These are phyloP conservation scores for Verasper variegatus DNA, from an alignment of 2,113 vertebrate genomes.

Conservation along the genomic window DNA sequence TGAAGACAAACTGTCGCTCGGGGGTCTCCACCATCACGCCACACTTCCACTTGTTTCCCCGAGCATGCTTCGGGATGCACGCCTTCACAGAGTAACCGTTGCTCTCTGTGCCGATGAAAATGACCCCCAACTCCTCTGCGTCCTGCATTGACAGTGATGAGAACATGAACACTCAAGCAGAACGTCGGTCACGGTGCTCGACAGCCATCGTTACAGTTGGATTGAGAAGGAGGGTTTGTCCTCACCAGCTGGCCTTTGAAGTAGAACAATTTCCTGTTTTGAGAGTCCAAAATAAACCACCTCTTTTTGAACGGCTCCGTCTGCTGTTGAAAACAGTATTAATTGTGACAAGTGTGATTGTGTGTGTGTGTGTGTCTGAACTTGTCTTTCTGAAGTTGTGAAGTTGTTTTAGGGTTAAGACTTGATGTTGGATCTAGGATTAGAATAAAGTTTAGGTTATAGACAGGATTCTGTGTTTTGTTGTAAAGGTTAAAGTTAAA, in stretches of 20 bases:
- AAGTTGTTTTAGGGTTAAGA: no score
- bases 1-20: conserved; percentile 86
- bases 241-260: conserved; percentile 92
- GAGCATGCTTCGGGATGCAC: conserved; percentile 78
- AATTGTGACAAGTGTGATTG: not conserved
- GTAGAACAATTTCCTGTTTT: conserved; percentile 90
- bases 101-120: conserved; percentile 86
- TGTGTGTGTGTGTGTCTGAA: not conserved
- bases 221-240: not conserved
- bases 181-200: not conserved
- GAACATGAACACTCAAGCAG: conserved; percentile 28
- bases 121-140: conserved; percentile 87
- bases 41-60: conserved; percentile 86
- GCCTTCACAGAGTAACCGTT: conserved; percentile 86
- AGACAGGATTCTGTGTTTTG: no score
- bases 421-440: no score
- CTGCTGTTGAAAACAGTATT: conserved; percentile 79
- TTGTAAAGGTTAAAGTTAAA: no score
- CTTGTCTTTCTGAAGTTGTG: no score
- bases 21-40: conserved; percentile 87
- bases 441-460: no score
- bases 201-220: not conserved
- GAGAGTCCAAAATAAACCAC: conserved; percentile 92
- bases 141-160: conserved; percentile 79
- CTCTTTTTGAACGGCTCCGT: conserved; percentile 90